These are phyloP conservation scores for Rotaria macrura DNA, from an alignment of 2,888 invertebrate genomes.

Conservation along the genomic window DNA sequence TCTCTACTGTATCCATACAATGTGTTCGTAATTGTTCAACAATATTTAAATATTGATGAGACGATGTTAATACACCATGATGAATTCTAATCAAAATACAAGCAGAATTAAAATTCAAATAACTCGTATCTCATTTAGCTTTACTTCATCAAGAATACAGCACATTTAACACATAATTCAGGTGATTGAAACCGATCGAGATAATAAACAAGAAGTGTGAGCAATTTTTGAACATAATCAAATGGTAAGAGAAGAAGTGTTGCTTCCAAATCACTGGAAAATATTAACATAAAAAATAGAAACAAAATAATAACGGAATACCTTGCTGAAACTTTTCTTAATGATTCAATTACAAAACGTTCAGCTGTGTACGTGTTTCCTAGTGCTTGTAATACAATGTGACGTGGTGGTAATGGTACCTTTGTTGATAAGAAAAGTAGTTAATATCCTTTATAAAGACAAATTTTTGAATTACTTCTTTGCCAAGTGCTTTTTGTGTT, in stretches of 20 bases:
- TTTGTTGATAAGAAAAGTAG: constrained; percentile 35
- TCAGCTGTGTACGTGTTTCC: constrained; percentile 60
- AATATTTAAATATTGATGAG: constrained; percentile 60
- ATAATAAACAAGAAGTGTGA: constrained; percentile 62
- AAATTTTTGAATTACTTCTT: constrained; percentile 28
- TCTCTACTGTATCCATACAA: constrained; percentile 55
- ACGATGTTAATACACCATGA: constrained; percentile 62
- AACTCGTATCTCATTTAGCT: no score
- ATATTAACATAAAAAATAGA: no score
- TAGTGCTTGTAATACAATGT: constrained; percentile 71
- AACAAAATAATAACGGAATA: constrained; percentile 43
- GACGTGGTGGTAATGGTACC: constrained; percentile 56
- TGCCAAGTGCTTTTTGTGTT: constrained; percentile 48
- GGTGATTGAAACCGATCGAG: constrained; percentile 60
- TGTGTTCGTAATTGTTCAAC: constrained; percentile 59
- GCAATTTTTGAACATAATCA: constrained; percentile 65
- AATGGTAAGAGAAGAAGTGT: constrained; percentile 74
- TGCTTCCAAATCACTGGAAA: constrained; percentile 75
- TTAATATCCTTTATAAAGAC: background rate
- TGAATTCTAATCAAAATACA: constrained; percentile 43
- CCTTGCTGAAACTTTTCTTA: constrained; percentile 71
- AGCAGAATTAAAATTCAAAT: background rate
- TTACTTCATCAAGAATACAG: constrained; percentile 57
- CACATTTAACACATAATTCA: constrained; percentile 67
- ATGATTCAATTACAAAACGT: constrained; percentile 69